These are phyloP conservation scores for Argentina silus DNA, from an alignment of 2,797 vertebrate genomes.

Conservation along the genomic window DNA sequence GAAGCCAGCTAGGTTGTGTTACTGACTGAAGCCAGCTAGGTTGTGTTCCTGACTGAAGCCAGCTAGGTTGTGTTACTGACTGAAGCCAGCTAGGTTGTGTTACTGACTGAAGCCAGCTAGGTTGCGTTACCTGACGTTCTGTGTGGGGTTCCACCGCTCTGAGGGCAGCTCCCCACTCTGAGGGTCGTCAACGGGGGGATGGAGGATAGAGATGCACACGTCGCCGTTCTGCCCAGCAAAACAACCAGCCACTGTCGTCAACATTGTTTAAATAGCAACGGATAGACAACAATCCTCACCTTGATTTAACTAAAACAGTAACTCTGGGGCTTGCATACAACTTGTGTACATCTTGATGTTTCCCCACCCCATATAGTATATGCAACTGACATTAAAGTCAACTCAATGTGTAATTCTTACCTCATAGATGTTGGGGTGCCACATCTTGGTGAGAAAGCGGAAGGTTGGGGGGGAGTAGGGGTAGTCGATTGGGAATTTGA, in stretches of 20 bases:
- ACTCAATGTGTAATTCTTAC: constrained; percentile 69
- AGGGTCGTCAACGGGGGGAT: constrained; percentile 97
- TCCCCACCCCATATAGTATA: no score
- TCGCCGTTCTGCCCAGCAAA: constrained; percentile 87
- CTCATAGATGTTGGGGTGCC: constrained; percentile 99
- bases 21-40: no score
- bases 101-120: neutral
- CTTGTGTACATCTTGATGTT: no score
- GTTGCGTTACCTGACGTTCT: constrained; percentile 90
- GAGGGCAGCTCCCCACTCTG: constrained; percentile 97
- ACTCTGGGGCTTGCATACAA: no score
- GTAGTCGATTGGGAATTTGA: constrained; percentile 99
- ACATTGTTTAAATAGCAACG: no score
- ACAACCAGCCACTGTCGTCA: no score
- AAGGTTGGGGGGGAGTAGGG: constrained; percentile 98
- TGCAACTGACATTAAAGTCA: neutral
- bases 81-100: neutral
- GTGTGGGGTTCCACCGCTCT: constrained; percentile 98
- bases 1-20: no score
- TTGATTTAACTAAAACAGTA: no score
- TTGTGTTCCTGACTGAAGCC: no score
- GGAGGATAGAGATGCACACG: constrained; percentile 98
- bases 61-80: no score
- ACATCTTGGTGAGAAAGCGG: constrained; percentile 99
- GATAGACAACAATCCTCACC: no score